Base-by-base conservation (phyloP, 2,113 vertebrate species). In the Eubucco bourcierii region DNA sequence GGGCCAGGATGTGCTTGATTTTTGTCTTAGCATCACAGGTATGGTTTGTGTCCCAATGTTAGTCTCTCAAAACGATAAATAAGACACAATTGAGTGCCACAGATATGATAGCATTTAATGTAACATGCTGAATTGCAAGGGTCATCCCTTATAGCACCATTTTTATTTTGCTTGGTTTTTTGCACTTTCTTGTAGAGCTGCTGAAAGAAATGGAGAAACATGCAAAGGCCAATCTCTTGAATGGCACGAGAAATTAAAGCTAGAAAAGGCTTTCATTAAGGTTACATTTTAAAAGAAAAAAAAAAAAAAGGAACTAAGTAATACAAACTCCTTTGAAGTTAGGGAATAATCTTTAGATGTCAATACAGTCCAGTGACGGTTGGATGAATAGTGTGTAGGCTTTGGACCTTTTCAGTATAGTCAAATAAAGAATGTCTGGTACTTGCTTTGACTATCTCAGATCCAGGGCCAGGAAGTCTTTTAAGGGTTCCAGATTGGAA, bases 131-230 rank as follows among this genome's bases (percentile, higher is more conserved):
- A 95, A 91, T 80, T 13, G 71, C 67, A 93, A 93, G 90, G 67
- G 90, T 95, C 94, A 94, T 87, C 29, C 31, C 70, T 87, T 56
- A 64, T 63, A 89, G 64, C 59, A 70, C 12, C 23, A 50, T 59
- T 96, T 95, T 60, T 94, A 65, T 95, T 97, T 97, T 95, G 93
- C 93, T 71, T 93, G 70, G 85, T 92, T 15, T 56, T 70, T 90
- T 94, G 63, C 88, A 76, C 66, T 8, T 18, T 84, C 47, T 5
- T 71, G 47, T 76, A 39, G 33, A 77, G 84, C 73, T 93, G 50
- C 83, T 55, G 92, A 84, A 79, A 91, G 90, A 76, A 58, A 87
- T 29, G 31, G 66, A 95, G 94, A 84, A 60, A 89, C 77, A 80
- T 33, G 52, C 53, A 78, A 81, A 91, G 47, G 18, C 64, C 53